These are phyloP conservation scores for Leptinotarsa tumamoca DNA, from an alignment of 2,888 invertebrate genomes.

Conservation along the genomic window DNA sequence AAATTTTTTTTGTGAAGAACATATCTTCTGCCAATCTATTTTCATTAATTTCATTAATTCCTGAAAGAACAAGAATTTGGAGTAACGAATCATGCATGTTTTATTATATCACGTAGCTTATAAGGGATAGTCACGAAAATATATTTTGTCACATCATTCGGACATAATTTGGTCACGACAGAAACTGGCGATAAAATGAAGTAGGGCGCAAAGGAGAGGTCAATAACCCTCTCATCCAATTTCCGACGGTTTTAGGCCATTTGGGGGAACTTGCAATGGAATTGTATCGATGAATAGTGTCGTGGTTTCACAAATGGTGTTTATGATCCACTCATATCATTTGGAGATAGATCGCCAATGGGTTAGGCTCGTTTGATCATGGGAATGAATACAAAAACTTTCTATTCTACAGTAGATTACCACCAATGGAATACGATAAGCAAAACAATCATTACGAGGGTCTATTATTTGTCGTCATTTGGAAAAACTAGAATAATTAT, in stretches of 20 bases:
- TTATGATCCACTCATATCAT: no score
- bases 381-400: no score
- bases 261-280: background rate
- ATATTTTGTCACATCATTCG: conserved; percentile 18
- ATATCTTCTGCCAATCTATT: no score
- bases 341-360: no score
- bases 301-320: background rate
- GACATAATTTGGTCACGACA: conserved; percentile 20
- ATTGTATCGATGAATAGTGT: background rate
- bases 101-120: background rate
- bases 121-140: conserved; percentile 25
- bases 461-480: no score
- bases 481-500: no score
- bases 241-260: conserved; percentile 3
- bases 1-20: no score
- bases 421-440: no score
- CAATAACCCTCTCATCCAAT: conserved; percentile 15
- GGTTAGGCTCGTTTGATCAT: no score
- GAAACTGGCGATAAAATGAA: background rate
- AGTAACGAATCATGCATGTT: background rate
- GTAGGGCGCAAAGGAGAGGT: background rate
- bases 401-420: no score
- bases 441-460: no score
- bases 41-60: background rate
- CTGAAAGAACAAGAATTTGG: background rate